These are phyloP conservation scores for Macrosteles quadrilineatus DNA, from an alignment of 1,140 invertebrate genomes.

Conservation along the genomic window DNA sequence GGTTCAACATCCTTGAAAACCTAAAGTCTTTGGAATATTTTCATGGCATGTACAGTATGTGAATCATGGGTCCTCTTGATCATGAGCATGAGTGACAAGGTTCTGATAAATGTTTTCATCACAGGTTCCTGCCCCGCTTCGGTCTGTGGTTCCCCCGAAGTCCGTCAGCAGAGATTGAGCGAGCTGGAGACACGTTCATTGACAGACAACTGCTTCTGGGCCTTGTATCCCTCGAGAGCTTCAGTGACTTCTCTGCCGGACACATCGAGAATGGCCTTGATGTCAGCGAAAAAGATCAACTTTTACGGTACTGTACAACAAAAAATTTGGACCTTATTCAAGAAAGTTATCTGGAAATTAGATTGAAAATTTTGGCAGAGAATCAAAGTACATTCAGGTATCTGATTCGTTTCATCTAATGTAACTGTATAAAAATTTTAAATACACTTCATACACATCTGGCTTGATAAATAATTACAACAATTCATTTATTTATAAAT, in stretches of 20 bases:
- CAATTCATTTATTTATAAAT: no score
- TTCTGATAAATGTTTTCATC: no score
- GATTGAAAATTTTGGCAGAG: background rate
- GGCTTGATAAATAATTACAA: background rate
- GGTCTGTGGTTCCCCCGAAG: slow-evolving; percentile 63
- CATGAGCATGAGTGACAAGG: no score
- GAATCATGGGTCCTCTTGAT: no score
- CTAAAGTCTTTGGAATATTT: no score
- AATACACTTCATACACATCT: background rate
- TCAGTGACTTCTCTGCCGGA: slow-evolving; percentile 70
- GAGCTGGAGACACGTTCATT: slow-evolving; percentile 67
- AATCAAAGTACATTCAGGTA: background rate
- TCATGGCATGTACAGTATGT: no score
- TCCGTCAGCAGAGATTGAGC: slow-evolving; percentile 64
- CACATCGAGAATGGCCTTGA: slow-evolving; percentile 77
- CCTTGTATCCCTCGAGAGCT: slow-evolving; percentile 72
- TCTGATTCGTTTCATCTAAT: no score
- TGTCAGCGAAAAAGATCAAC: slow-evolving; percentile 45
- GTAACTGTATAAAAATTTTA: no score
- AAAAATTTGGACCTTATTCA: background rate
- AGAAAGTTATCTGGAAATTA: background rate
- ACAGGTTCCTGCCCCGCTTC: slow-evolving; percentile 56
- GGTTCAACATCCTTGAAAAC: no score
- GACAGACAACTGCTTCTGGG: slow-evolving; percentile 69
- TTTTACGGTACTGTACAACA: slow-evolving; percentile 38